A percentile compares a stretch with the other conserved stretches of the same genome.
phyloP scores from a whole-genome alignment of 2,797 vertebrate species.

The Champsocephalus gunnari region DNA sequence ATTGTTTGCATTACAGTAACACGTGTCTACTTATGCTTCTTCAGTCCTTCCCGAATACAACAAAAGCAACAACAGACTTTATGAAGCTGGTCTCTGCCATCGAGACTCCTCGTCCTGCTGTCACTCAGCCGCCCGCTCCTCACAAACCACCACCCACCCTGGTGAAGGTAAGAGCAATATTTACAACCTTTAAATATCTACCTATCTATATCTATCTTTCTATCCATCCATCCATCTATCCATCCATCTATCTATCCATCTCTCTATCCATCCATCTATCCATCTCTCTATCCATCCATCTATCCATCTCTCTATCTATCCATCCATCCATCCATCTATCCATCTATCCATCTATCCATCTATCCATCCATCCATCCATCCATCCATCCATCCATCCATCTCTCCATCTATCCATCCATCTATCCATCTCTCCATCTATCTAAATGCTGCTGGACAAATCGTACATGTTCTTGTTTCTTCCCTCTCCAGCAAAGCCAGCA shows the following conservation, averaged over 20 bases:
- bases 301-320: too few species aligned
- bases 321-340: too few species aligned
- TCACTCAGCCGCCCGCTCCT: constrained; percentile 70
- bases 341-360: too few species aligned
- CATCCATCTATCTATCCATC: too few species aligned
- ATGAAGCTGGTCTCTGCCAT: constrained; percentile 85
- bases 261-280: too few species aligned
- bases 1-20: not conserved
- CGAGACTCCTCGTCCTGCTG: constrained; percentile 81
- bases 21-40: not conserved
- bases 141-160: constrained; percentile 89
- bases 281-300: too few species aligned
- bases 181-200: not conserved
- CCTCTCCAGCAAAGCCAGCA: constrained; percentile 93
- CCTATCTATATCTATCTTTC: too few species aligned
- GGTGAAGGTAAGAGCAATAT: constrained; percentile 88
- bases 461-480: constrained; percentile 8
- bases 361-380: too few species aligned
- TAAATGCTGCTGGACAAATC: not conserved
- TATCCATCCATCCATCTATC: too few species aligned
- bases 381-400: too few species aligned
- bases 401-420: accelerated
- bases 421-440: too few species aligned
- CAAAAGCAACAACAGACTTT: constrained; percentile 86
- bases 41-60: constrained; percentile 84